Conservation (phyloP, 2,888 invertebrate species). For the Caenorhabditis sp. region DNA sequence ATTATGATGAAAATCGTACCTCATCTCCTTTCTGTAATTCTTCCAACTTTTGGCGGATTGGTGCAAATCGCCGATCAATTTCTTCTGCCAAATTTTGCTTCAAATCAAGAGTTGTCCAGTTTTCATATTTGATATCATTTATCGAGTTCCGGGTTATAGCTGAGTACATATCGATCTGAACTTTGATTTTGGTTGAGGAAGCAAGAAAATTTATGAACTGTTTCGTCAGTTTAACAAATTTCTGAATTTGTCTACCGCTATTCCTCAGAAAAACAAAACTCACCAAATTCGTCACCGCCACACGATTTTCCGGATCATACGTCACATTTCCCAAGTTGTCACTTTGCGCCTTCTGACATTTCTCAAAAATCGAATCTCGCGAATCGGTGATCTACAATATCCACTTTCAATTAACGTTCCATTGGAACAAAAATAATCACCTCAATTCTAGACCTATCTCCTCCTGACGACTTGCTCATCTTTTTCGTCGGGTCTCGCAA, state of each 20-base stretch:
- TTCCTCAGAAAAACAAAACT: too few species aligned
- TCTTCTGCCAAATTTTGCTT: conserved; percentile 42
- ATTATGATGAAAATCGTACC: conserved; percentile 13
- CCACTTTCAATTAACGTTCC: background rate
- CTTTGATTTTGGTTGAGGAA: too few species aligned
- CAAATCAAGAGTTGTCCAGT: conserved; percentile 42
- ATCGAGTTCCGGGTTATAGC: conserved; percentile 20
- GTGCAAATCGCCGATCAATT: conserved; percentile 32
- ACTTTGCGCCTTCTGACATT: conserved; percentile 87
- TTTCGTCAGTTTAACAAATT: too few species aligned
- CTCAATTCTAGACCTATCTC: conserved; percentile 81
- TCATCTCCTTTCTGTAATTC: conserved; percentile 27
- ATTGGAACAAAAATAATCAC: conserved; percentile 69
- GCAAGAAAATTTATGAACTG: too few species aligned
- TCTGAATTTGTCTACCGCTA: too few species aligned
- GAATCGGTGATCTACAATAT: conserved; percentile 40
- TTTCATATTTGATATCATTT: conserved; percentile 9
- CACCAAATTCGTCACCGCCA: conserved; percentile 89
- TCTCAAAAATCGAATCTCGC: conserved; percentile 75
- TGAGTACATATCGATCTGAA: conserved; percentile 43
- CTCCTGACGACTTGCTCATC: conserved; percentile 95
- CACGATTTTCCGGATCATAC: conserved; percentile 81
- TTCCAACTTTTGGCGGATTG: conserved; percentile 35
- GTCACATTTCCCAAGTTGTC: conserved; percentile 86
- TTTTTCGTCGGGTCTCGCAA: conserved; percentile 87